Percentiles rank a stretch among this genome's conserved stretches.
Conservation (phyloP, 2,888 invertebrate species). For the Lamellibrachia satsuma region DNA sequence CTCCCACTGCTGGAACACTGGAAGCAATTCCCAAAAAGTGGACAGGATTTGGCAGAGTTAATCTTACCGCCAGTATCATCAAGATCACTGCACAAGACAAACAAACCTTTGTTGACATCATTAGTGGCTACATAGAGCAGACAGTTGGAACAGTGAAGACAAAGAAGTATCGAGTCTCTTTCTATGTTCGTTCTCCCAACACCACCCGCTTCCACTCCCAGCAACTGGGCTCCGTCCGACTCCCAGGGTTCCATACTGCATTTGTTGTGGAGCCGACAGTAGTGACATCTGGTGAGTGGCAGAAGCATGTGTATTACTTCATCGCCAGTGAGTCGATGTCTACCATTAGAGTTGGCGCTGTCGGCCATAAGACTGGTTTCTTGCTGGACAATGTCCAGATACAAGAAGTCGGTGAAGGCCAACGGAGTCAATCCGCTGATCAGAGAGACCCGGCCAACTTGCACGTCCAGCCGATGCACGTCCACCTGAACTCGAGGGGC, state of each 20-base stretch:
- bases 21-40: background rate
- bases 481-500: slow-evolving; percentile 8
- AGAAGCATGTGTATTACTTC: background rate
- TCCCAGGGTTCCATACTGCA: background rate
- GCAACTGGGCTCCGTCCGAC: background rate
- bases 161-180: background rate
- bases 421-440: background rate
- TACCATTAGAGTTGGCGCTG: background rate
- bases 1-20: background rate
- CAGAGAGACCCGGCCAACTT: background rate
- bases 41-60: background rate
- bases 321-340: background rate
- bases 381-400: slow-evolving; percentile 21
- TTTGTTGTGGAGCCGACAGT: background rate
- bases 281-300: background rate
- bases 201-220: background rate
- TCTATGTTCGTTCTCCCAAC: background rate
- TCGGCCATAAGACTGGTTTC: background rate
- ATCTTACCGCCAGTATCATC: background rate
- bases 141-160: background rate
- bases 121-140: background rate
- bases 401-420: background rate
- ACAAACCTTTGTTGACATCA: background rate
- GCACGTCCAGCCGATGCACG: background rate
- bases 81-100: background rate